Base-by-base conservation (phyloP, 2,888 invertebrate species). In the Diabrotica balteata region DNA sequence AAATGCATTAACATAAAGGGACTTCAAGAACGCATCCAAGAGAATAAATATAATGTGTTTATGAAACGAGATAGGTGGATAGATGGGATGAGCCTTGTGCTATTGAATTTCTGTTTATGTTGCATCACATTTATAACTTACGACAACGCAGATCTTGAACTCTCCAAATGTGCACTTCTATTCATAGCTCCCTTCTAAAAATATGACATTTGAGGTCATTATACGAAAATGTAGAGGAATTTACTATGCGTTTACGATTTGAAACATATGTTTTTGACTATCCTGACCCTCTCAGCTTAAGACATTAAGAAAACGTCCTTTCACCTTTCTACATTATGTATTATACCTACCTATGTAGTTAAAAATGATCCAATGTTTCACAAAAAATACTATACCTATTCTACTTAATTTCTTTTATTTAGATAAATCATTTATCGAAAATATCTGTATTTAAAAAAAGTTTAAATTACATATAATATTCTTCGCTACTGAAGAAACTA, bases 141-240 rank as follows among this genome's bases (percentile, higher is more conserved):
- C 61, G 52, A 58, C 32, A 32, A 32, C 59, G 59, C 59, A 50
- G 50, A 62, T 32, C 59, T 57, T 57, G 45, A 57, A 57, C 17
- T 57, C 55, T 57, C 45, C 63, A 70, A 73, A 72, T 72, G 68
- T 72, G 71, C 67, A 65, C 58, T 60, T 66, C 75, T 77, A 77
- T 77, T 76, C 74, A 73, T 77, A 76, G 77, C 58, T 7, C 44
- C 63, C 65, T 64, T 71, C 77, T 78, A 77, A 77, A 78, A 78
- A 77, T 77, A 77, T 76, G 68, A 64, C 70, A 67, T 74, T 74
- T 63, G 76, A 76, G 77, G 76, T 78, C 77, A 69, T 77, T 76
- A 78, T 68, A 75, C 77, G 53, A 69, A 70, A 72, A 72, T 69
- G 68, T 66, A 57, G 62, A 68, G 66, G 72, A 68, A 70, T 69